Conservation (phyloP, 2,797 vertebrate species). For the Choloepus didactylus region DNA sequence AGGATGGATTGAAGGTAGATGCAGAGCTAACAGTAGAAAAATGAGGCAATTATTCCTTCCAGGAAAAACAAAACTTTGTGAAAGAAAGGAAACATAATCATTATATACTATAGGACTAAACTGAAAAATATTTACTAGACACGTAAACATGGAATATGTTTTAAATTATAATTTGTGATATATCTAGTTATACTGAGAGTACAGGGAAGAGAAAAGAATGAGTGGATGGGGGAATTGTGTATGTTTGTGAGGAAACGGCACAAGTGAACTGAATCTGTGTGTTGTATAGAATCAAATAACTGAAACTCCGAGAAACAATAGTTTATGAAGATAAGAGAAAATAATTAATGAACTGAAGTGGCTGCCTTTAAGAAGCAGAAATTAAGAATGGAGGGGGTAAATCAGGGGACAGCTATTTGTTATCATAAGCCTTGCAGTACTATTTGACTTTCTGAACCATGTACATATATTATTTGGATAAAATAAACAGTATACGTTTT, state of each 20-base stretch:
- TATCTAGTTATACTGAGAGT: not conserved
- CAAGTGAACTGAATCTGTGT: not conserved
- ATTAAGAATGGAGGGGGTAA: not conserved
- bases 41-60: not conserved
- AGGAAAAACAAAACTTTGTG: slow-evolving; percentile 34
- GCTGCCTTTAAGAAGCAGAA: not conserved
- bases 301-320: not conserved
- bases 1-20: not conserved
- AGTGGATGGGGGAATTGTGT: too few relatives aligned
- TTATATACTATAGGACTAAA: not conserved
- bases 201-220: not conserved
- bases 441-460: not conserved
- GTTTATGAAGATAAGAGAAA: not conserved
- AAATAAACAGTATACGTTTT: not conserved
- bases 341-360: not conserved
- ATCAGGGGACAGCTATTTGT: not conserved
- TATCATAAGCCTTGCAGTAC: rapidly evolving
- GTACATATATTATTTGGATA: not conserved
- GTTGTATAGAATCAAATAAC: not conserved
- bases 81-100: not conserved
- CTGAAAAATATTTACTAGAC: not conserved
- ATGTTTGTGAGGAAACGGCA: not conserved
- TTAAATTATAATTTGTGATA: not conserved
- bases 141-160: not conserved
- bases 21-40: not conserved